Evolutionary conservation across 2,113 vertebrate genomes (phyloP).

Genomic region (Dasypus novemcinctus): DNA sequence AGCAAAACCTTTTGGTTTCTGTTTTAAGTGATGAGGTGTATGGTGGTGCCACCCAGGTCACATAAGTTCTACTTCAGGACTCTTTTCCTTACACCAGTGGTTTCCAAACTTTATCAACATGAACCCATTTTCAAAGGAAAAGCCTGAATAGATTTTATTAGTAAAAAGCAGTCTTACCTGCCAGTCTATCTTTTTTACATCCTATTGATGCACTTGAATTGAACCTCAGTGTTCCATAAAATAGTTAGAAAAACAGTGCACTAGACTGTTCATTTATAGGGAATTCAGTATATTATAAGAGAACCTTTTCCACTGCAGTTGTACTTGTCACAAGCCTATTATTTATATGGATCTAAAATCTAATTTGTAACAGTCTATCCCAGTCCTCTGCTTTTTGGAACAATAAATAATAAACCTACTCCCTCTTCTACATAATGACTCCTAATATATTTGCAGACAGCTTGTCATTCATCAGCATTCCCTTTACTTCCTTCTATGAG

Average conservation of each 20-base stretch:
- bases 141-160: background rate
- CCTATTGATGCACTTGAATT: background rate
- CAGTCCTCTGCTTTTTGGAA: background rate
- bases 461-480: background rate
- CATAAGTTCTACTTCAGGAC: background rate
- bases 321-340: background rate
- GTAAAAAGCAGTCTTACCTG: background rate
- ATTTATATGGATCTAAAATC: background rate
- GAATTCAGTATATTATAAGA: background rate
- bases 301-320: background rate
- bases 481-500: too few relatives aligned
- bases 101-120: background rate
- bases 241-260: background rate
- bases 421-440: background rate
- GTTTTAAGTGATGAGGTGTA: background rate
- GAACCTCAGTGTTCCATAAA: background rate
- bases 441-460: background rate
- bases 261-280: background rate
- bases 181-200: conserved; percentile 34
- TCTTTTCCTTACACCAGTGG: background rate
- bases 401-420: background rate
- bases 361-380: background rate
- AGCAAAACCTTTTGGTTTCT: background rate
- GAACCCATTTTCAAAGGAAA: background rate
- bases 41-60: background rate